Percentiles rank a stretch among this genome's conserved stretches.
These are phyloP conservation scores for Oryzaephilus surinamensis DNA, from an alignment of 1,140 invertebrate genomes.

Conservation along the genomic window DNA sequence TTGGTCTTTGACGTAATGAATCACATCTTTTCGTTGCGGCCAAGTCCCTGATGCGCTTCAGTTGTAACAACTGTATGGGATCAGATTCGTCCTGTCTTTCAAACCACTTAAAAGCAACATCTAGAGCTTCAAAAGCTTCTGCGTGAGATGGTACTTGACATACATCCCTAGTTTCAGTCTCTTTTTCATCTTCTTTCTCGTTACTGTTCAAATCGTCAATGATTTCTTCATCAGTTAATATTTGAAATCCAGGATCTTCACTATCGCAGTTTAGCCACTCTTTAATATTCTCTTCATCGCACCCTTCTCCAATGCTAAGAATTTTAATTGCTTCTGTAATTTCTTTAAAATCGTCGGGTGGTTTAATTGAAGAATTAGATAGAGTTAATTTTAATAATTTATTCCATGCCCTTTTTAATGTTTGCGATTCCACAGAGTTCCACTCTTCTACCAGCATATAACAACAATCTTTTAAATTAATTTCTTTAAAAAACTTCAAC, in stretches of 20 bases:
- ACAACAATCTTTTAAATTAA: conserved; percentile 20
- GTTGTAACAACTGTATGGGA: conserved; percentile 17
- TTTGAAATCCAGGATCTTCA: conserved; percentile 1
- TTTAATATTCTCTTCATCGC: not conserved
- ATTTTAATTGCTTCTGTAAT: not conserved
- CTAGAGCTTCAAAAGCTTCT: conserved; percentile 13
- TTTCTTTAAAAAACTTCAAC: conserved; percentile 20
- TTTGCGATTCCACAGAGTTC: conserved; percentile 28
- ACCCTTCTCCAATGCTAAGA: not conserved
- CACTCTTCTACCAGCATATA: conserved; percentile 30
- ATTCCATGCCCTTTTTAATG: no score
- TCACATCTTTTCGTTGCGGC: no score
- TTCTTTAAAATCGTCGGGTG: conserved; percentile 1
- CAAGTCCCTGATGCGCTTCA: conserved; percentile 22
- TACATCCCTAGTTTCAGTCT: conserved; percentile 16
- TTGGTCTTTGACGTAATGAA: no score
- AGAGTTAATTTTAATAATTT: no score
- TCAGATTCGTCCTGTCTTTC: conserved; percentile 16
- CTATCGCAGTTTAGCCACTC: not conserved
- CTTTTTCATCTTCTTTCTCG: conserved; percentile 14
- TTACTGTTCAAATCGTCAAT: not conserved
- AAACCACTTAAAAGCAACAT: conserved; percentile 11
- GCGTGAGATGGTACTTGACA: conserved; percentile 15
- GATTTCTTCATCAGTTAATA: not conserved
- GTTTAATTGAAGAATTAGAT: no score